Conservation (phyloP, 2,888 invertebrate genomes). For the Gastracanthus pulcherrimus region DNA sequence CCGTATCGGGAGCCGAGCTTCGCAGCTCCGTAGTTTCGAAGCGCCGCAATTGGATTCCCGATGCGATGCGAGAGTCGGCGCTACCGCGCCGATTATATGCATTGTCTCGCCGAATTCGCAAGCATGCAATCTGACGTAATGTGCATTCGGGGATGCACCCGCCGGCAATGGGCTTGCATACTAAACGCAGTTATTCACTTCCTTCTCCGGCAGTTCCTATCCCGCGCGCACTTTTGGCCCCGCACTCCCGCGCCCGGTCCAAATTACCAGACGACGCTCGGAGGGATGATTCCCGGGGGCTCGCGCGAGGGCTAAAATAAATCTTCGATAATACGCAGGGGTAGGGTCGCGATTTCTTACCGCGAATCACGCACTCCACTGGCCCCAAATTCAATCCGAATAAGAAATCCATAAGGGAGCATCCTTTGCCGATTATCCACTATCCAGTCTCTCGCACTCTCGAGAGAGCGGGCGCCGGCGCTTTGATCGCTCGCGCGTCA, state of each 20-base stretch:
- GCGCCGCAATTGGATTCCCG: constrained; percentile 49
- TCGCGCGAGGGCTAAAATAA: constrained; percentile 46
- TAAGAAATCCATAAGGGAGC: constrained; percentile 75
- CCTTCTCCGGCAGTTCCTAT: constrained; percentile 50
- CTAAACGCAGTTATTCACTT: constrained; percentile 61
- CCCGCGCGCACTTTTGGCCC: not conserved
- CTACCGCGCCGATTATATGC: constrained; percentile 33
- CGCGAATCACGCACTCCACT: constrained; percentile 69
- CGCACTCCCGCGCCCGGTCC: not conserved
- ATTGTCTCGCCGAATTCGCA: constrained; percentile 63
- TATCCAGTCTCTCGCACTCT: constrained; percentile 33
- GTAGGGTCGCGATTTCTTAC: constrained; percentile 35
- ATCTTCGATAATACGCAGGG: constrained; percentile 43
- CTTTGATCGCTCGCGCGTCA: constrained; percentile 75
- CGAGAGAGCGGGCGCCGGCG: constrained; percentile 51
- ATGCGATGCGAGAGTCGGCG: not conserved
- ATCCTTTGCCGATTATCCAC: constrained; percentile 71
- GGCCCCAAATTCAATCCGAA: constrained; percentile 74
- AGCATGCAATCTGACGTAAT: constrained; percentile 63
- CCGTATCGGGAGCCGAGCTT: not conserved
- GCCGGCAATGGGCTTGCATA: constrained; percentile 65
- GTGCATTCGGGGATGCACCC: constrained; percentile 65
- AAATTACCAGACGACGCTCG: constrained; percentile 48
- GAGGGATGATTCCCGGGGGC: constrained; percentile 47
- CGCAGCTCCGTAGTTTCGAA: constrained; percentile 30